Conservation (phyloP, 2,888 invertebrate species). For the Clostera curtula region DNA sequence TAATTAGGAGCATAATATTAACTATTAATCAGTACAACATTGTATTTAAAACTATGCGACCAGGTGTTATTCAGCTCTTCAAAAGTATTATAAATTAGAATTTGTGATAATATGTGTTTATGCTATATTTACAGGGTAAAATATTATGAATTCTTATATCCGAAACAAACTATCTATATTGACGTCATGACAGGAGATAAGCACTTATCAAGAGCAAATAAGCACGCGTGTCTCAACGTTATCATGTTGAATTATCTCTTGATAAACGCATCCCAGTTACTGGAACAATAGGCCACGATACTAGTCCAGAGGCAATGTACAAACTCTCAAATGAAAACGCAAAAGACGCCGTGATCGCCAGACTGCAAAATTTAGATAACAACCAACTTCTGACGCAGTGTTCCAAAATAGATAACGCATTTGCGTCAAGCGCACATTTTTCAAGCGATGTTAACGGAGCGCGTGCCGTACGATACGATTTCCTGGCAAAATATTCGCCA, state of each 20-base stretch:
- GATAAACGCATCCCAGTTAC: constrained; percentile 32
- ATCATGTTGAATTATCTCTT: constrained; percentile 35
- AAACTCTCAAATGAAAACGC: constrained; percentile 22
- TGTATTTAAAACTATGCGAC: no score
- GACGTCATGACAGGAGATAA: constrained; percentile 47
- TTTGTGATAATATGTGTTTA: no score
- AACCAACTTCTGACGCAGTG: constrained; percentile 61
- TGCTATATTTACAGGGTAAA: no score
- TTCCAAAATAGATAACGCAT: constrained; percentile 74
- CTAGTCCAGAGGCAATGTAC: constrained; percentile 4
- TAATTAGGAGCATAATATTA: no score
- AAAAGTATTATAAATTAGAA: no score
- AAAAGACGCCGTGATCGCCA: constrained; percentile 53
- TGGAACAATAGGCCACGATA: constrained; percentile 5
- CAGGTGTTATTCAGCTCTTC: no score
- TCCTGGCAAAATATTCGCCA: constrained; percentile 62
- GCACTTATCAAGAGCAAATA: constrained; percentile 39
- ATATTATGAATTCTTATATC: no score
- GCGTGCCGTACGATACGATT: constrained; percentile 56
- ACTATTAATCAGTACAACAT: no score
- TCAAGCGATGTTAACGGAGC: constrained; percentile 61
- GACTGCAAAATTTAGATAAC: constrained; percentile 64
- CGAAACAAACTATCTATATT: constrained; percentile 39
- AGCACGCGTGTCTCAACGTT: constrained; percentile 39
- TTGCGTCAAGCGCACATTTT: constrained; percentile 73